Evolutionary conservation across 2,113 vertebrate species (phyloP).

Genomic region (Platanista minor): DNA sequence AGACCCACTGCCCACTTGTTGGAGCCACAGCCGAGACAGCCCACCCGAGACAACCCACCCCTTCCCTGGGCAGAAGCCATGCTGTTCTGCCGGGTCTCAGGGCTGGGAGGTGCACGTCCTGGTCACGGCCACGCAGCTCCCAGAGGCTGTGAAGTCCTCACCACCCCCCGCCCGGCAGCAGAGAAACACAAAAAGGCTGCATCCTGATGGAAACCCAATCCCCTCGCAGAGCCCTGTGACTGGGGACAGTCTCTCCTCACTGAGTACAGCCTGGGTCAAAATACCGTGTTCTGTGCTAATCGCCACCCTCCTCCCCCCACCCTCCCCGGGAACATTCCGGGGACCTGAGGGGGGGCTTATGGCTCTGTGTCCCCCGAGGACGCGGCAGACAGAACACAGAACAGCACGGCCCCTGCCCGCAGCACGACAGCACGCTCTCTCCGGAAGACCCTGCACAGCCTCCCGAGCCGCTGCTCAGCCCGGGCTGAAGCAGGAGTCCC

Average conservation of each 20-base stretch:
- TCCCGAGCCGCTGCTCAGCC: rapidly evolving
- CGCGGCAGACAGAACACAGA: conserved; percentile 37
- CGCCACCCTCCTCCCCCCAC: neutral
- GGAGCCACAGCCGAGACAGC: neutral
- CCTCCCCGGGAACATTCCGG: conserved; percentile 65
- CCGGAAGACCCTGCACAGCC: neutral
- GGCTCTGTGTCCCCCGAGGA: conserved; percentile 30
- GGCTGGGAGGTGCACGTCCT: conserved; percentile 3
- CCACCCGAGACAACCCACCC: neutral
- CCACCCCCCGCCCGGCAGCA: neutral
- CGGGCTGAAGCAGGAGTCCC: neutral
- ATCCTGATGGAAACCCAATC: conserved; percentile 70
- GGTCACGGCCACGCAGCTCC: neutral
- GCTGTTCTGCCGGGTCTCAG: neutral
- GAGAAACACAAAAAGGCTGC: conserved; percentile 26
- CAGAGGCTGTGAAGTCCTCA: neutral
- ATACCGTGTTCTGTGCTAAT: conserved; percentile 72
- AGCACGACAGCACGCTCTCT: neutral
- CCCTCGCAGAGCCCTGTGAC: conserved; percentile 73
- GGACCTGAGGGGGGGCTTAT: conserved; percentile 16
- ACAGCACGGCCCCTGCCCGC: conserved; percentile 59
- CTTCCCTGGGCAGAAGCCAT: neutral
- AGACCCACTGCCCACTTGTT: neutral
- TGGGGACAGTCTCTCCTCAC: conserved; percentile 20
- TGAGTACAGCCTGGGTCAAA: conserved; percentile 35